Percentiles rank a stretch among this genome's conserved stretches.
These are phyloP conservation scores for Caenorhabditis macrosperma DNA, from an alignment of 2,888 invertebrate genomes.

Conservation along the genomic window DNA sequence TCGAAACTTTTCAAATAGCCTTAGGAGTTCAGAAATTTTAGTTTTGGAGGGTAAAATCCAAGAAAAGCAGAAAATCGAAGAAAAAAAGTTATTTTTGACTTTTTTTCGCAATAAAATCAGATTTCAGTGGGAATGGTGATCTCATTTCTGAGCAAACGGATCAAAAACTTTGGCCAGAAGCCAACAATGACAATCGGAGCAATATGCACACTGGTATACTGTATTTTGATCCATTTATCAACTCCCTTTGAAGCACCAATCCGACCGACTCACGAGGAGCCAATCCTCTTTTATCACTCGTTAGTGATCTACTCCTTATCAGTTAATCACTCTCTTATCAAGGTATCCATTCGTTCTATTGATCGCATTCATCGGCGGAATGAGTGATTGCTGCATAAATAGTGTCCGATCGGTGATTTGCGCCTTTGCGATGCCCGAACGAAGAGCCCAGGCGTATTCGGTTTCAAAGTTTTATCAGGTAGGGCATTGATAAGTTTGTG, in stretches of 20 bases:
- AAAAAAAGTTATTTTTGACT: no score
- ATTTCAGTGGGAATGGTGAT: slow-evolving; percentile 66
- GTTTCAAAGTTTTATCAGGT: slow-evolving; percentile 70
- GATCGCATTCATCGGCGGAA: slow-evolving; percentile 53
- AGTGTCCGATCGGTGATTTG: slow-evolving; percentile 65
- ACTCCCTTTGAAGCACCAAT: slow-evolving; percentile 61
- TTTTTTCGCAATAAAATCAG: no score
- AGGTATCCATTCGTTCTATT: neutral
- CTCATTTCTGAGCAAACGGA: slow-evolving; percentile 52
- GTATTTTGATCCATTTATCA: slow-evolving; percentile 38
- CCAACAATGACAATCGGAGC: slow-evolving; percentile 65
- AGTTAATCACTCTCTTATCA: neutral
- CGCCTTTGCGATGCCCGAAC: slow-evolving; percentile 63
- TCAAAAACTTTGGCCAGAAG: slow-evolving; percentile 61
- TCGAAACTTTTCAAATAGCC: neutral
- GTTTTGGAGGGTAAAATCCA: no score
- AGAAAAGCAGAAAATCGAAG: no score
- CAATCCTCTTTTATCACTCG: slow-evolving; percentile 51
- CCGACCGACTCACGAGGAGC: slow-evolving; percentile 47
- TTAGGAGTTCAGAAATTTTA: neutral
- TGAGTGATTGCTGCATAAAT: slow-evolving; percentile 64
- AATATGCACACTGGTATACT: neutral
- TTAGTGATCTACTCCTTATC: no score
- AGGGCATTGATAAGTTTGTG: no score
- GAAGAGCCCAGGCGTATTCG: slow-evolving; percentile 64